Evolutionary conservation across 2,113 vertebrate species (phyloP).

Genomic region (Crypturellus undulatus): DNA sequence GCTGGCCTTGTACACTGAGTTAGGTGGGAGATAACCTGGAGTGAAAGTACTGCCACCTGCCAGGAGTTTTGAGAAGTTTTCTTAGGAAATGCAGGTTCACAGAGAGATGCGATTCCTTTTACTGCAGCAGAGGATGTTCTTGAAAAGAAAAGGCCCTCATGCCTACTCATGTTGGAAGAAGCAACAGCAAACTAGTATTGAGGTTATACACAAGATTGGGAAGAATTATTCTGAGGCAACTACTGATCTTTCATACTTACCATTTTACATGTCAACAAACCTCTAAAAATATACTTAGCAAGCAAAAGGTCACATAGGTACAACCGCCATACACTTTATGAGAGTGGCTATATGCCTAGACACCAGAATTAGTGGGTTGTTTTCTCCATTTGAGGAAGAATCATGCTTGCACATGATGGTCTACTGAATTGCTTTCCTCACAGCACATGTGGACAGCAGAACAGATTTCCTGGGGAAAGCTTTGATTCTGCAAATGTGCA

Average conservation of each 20-base stretch:
- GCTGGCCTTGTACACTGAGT: neutral
- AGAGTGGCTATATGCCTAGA: neutral
- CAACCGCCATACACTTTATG: neutral
- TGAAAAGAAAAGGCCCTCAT: fast-evolving
- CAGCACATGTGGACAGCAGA: neutral
- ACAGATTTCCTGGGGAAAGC: neutral
- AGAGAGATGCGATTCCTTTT: neutral
- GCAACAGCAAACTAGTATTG: neutral
- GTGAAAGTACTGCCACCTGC: neutral
- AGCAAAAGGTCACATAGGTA: neutral
- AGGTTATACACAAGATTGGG: neutral
- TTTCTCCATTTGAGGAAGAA: neutral
- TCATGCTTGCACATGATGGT: neutral
- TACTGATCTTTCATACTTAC: neutral
- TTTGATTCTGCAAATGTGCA: neutral
- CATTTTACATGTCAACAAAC: fast-evolving
- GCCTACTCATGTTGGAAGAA: neutral
- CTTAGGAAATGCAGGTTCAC: neutral
- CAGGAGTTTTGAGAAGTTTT: neutral
- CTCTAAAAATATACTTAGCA: neutral
- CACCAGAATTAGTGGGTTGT: neutral
- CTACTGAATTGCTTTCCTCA: neutral
- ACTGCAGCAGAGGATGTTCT: neutral
- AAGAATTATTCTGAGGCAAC: neutral
- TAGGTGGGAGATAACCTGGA: neutral